Conservation (phyloP, 1,140 invertebrate species). For the Protaetia brevitarsis region DNA sequence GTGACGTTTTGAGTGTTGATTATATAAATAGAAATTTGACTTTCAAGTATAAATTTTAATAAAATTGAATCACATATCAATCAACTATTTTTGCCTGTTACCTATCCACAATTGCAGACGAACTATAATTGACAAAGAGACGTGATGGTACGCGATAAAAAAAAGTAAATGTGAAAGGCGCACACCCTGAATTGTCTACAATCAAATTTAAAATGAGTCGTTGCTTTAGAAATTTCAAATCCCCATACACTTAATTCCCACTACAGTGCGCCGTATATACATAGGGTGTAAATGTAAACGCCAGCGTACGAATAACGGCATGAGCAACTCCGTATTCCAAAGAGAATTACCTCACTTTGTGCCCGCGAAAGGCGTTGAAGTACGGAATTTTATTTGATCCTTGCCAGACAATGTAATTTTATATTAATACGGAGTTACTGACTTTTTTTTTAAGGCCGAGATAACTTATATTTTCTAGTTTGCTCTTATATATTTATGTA, state of each 20-base stretch:
- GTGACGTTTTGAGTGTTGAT: too few species aligned
- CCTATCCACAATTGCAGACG: too few species aligned
- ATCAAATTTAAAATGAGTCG: conserved; percentile 24
- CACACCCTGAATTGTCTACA: neutral
- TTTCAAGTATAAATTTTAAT: too few species aligned
- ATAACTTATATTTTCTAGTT: too few species aligned
- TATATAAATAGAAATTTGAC: too few species aligned
- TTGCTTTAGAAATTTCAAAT: conserved; percentile 19
- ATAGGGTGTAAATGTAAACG: neutral
- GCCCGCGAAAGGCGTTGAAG: neutral
- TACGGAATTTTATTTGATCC: conserved; percentile 18
- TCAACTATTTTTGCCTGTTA: too few species aligned
- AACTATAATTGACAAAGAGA: neutral
- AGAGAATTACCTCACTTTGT: conserved; percentile 13
- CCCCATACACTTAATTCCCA: conserved; percentile 18
- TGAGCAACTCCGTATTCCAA: conserved; percentile 18
- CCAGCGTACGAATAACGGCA: neutral
- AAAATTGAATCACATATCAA: too few species aligned
- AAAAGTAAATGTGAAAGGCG: neutral
- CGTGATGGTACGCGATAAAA: neutral
- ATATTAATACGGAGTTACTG: neutral
- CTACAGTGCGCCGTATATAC: neutral
- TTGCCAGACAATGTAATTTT: neutral
- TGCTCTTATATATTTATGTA: too few species aligned
- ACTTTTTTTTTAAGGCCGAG: too few species aligned